These are phyloP conservation scores for Heliconius cydno DNA, from an alignment of 2,888 invertebrate genomes.

Conservation along the genomic window DNA sequence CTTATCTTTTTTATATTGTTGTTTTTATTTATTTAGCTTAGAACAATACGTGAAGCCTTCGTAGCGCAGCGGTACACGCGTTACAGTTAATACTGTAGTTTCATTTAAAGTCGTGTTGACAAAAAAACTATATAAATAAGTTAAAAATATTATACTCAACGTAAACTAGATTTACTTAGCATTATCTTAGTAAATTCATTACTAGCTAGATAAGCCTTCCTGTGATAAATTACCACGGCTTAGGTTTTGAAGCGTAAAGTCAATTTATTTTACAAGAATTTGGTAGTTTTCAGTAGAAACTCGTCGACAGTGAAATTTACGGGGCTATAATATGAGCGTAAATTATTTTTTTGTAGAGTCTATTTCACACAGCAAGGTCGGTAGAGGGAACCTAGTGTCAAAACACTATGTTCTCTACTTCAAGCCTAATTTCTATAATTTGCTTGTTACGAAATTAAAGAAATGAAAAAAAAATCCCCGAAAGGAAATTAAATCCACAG, in stretches of 20 bases:
- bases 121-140: neutral
- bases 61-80: too few relatives aligned
- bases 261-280: neutral
- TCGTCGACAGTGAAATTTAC: neutral
- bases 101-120: too few relatives aligned
- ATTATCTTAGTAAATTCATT: conserved; percentile 5
- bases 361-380: neutral
- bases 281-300: neutral
- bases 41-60: too few relatives aligned
- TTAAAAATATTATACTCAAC: conserved; percentile 7
- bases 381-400: too few relatives aligned
- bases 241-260: conserved; percentile 1
- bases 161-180: conserved; percentile 3
- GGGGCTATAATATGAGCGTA: too few relatives aligned
- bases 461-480: too few relatives aligned
- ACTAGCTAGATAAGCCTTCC: neutral
- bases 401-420: too few relatives aligned
- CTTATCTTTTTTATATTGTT: neutral
- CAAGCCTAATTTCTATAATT: too few relatives aligned
- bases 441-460: too few relatives aligned
- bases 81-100: too few relatives aligned
- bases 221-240: neutral
- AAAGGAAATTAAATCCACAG: too few relatives aligned
- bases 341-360: neutral
- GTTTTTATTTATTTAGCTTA: too few relatives aligned